These are phyloP conservation scores for Charaxes varanes DNA, from an alignment of 1,140 invertebrate species.

Conservation along the genomic window DNA sequence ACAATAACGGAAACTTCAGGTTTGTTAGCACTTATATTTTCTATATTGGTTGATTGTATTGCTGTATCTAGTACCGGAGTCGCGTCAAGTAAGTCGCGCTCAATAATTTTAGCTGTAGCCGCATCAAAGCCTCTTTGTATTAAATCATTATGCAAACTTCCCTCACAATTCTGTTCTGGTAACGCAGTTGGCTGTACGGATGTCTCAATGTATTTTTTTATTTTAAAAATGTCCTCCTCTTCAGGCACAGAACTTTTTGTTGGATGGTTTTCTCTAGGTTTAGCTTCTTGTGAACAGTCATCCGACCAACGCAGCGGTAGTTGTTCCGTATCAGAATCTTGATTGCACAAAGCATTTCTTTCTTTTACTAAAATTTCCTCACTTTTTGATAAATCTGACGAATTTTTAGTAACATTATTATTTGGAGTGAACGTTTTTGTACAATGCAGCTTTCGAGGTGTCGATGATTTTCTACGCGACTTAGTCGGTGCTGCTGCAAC, in stretches of 20 bases:
- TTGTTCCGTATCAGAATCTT: conserved; percentile 48
- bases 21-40: conserved; percentile 2
- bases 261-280: conserved; percentile 22
- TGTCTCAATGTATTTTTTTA: conserved; percentile 51
- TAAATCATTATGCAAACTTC: conserved; percentile 49
- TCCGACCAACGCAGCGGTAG: conserved; percentile 48
- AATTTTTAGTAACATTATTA: conserved; percentile 31
- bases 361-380: conserved; percentile 18
- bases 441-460: conserved; percentile 58
- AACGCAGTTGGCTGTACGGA: conserved; percentile 14
- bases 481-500: conserved; percentile 37
- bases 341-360: conserved; percentile 11
- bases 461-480: conserved; percentile 60
- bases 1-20: neutral
- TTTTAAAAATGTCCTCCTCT: conserved; percentile 50
- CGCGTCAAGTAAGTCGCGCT: conserved; percentile 53
- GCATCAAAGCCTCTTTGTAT: conserved; percentile 58
- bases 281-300: conserved; percentile 46
- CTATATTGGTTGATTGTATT: conserved; percentile 16
- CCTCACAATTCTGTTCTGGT: conserved; percentile 18
- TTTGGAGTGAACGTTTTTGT: conserved; percentile 48
- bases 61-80: conserved; percentile 18
- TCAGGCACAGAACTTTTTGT: conserved; percentile 20
- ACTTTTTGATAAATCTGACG: conserved; percentile 27
- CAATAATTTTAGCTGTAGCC: conserved; percentile 60